Percentiles rank a stretch among this genome's conserved stretches.
Evolutionary conservation across 2,113 vertebrate species (phyloP).

Genomic region (Apteryx mantelli): DNA sequence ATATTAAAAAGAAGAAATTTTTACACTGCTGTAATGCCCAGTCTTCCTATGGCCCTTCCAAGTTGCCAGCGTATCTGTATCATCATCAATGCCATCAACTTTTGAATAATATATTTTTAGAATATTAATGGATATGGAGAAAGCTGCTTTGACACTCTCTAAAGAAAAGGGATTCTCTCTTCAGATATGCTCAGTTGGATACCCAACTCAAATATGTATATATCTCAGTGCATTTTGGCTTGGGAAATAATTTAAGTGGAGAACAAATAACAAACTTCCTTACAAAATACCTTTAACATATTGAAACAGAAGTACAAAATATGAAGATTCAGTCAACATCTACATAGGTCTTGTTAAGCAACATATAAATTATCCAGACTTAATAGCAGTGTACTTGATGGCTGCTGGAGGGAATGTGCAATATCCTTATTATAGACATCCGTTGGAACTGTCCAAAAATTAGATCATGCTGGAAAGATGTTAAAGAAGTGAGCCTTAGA

Average conservation of each 20-base stretch:
- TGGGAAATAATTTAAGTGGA: neutral
- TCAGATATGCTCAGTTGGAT: neutral
- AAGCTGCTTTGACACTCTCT: neutral
- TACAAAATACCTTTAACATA: neutral
- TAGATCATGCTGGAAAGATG: rapidly evolving
- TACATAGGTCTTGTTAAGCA: neutral
- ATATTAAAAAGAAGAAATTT: neutral
- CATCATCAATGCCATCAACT: neutral
- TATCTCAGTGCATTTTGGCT: neutral
- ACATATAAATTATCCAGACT: too few relatives aligned
- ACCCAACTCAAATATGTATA: neutral
- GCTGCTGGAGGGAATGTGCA: neutral
- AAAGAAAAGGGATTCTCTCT: neutral
- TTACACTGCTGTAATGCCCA: neutral
- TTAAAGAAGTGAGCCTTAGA: neutral
- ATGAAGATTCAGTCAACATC: neutral
- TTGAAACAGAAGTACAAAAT: neutral
- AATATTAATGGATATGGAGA: neutral
- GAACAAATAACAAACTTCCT: neutral
- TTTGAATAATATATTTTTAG: neutral
- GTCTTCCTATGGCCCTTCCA: neutral
- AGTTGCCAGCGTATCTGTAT: neutral
- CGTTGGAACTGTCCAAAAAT: neutral
- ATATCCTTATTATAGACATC: rapidly evolving
- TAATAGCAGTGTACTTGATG: neutral